phyloP scores from a whole-genome alignment of 2,797 vertebrate genomes.

The Notoglanidium macrostoma region DNA sequence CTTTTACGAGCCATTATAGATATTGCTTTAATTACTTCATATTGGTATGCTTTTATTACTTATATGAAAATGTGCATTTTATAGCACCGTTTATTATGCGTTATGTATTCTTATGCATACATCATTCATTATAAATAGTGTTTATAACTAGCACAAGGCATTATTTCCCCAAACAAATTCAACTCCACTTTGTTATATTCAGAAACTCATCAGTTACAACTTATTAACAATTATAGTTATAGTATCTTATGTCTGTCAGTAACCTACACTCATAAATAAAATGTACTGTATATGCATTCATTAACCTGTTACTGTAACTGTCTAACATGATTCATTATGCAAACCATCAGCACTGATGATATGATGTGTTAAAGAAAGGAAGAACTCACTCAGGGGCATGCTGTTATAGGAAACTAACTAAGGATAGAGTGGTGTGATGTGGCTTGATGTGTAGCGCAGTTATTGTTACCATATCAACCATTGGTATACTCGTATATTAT shows the following conservation, averaged over 20 bases:
- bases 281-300: not conserved
- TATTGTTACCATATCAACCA: not conserved
- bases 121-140: not conserved
- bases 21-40: not conserved
- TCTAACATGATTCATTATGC: not conserved
- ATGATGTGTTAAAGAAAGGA: not conserved
- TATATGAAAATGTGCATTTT: not conserved
- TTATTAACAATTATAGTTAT: not conserved
- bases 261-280: not conserved
- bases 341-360: not conserved
- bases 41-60: not conserved
- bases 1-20: not conserved
- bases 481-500: not conserved
- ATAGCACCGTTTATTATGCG: not conserved
- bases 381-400: not conserved
- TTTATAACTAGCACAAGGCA: not conserved
- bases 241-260: not conserved
- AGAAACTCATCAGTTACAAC: not conserved
- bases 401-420: not conserved
- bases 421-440: not conserved
- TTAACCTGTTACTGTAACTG: not conserved
- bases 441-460: not conserved
- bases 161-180: not conserved
- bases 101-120: not conserved
- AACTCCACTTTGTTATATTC: not conserved